Conservation (phyloP, 2,888 invertebrate genomes). For the Drosophila incognita region DNA sequence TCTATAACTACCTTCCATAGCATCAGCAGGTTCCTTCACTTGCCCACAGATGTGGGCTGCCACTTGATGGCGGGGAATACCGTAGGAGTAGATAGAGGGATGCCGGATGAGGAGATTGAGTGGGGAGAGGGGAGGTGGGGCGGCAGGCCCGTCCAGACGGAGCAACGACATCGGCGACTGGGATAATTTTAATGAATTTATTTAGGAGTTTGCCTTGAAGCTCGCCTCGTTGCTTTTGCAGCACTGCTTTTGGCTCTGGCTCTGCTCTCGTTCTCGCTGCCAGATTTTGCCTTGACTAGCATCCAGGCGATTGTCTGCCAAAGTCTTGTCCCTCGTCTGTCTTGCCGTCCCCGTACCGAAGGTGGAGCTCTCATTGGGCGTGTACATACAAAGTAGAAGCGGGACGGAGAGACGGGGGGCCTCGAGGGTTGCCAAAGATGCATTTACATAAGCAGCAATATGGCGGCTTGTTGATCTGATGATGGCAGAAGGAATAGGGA, state of each 20-base stretch:
- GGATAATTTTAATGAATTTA: constrained; percentile 82
- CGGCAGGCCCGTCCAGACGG: constrained; percentile 42
- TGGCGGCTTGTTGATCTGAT: constrained; percentile 64
- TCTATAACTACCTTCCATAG: background rate
- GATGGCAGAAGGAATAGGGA: constrained; percentile 1
- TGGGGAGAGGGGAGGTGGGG: background rate
- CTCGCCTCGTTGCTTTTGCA: constrained; percentile 9
- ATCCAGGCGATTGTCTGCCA: constrained; percentile 15
- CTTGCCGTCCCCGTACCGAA: constrained; percentile 12
- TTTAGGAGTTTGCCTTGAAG: constrained; percentile 69
- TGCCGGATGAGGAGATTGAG: background rate
- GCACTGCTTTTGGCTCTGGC: background rate
- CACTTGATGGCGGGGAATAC: constrained; percentile 76
- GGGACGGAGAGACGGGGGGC: background rate
- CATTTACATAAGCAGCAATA: constrained; percentile 72
- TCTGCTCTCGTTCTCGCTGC: constrained; percentile 23
- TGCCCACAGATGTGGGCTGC: constrained; percentile 78
- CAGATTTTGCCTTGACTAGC: constrained; percentile 43
- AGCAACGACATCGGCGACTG: constrained; percentile 61
- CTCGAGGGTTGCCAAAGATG: constrained; percentile 32
- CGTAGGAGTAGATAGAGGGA: constrained; percentile 16
- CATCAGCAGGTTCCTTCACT: constrained; percentile 30
- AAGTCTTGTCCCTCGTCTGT: constrained; percentile 5
- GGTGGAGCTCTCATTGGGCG: constrained; percentile 52
- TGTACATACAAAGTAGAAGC: constrained; percentile 25